phyloP scores from a whole-genome alignment of 1,140 invertebrate species.

The Galleria mellonella region DNA sequence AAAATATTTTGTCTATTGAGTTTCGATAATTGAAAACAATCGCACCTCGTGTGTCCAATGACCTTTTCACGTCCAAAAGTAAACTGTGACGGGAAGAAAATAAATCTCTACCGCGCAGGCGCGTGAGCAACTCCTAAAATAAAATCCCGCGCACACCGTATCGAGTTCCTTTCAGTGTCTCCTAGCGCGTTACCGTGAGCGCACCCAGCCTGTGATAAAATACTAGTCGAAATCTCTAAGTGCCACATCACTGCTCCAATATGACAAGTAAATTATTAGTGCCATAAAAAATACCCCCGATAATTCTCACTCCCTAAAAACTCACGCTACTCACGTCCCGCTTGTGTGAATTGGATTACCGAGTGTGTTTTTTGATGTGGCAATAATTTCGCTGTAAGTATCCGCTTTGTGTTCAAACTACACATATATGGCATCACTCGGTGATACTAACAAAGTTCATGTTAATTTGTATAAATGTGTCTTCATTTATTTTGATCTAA shows the following conservation, averaged over 20 bases:
- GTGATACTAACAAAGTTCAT: too few relatives aligned
- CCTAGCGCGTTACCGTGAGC: constrained; percentile 11
- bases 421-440: too few relatives aligned
- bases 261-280: constrained; percentile 55
- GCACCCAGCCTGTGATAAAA: constrained; percentile 40
- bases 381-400: constrained; percentile 48
- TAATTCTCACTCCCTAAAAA: constrained; percentile 3
- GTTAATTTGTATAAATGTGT: too few relatives aligned
- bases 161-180: constrained; percentile 57
- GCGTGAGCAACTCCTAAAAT: constrained; percentile 45
- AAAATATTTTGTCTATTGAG: not conserved
- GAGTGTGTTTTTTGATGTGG: constrained; percentile 41
- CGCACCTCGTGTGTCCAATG: constrained; percentile 50
- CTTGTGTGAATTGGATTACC: constrained; percentile 48
- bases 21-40: constrained; percentile 27
- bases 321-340: constrained; percentile 10
- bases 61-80: constrained; percentile 66
- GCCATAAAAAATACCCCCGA: constrained; percentile 3
- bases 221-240: constrained; percentile 35
- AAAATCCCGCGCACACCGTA: constrained; percentile 35
- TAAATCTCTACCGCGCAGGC: constrained; percentile 31
- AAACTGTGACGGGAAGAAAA: constrained; percentile 43
- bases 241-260: constrained; percentile 25
- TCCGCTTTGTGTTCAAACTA: constrained; percentile 15
- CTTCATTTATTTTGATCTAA: too few relatives aligned